Evolutionary conservation across 2,113 vertebrate genomes (phyloP), one percentile per base, ranked within the genome.

Genomic region (Sylvietta virens): DNA sequence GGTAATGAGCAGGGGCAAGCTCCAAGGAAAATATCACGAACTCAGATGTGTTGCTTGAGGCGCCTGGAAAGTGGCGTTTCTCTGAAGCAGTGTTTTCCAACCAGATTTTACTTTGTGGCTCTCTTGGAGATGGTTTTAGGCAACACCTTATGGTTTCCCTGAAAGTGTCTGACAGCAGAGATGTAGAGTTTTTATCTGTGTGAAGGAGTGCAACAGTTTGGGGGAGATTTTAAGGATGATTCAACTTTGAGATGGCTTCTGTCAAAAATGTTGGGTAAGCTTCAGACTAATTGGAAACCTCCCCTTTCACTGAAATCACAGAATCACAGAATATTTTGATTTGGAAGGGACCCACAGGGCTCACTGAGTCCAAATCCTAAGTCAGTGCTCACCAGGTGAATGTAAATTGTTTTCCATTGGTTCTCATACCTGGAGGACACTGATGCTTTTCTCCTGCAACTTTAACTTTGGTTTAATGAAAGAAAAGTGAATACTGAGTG

Each of bases 21-120:
- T 95, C 76, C 71, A 77, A 86, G 88, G 85, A 80, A 57, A 85
- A 66, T 85, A 80, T 70, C 67, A 53, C 3, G 0, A 90, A 77
- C 74, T 91, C 70, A 80, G 33, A 88, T 8, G 4, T 48, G 45
- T 82, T 95, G 77, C 84, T 86, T 62, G 69, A 92, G 84, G 90
- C 7, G 3, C 79, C 67, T 86, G 66, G 66, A 35, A 88, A 69
- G 47, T 58, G 58, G 22, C 15, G 35, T 64, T 89, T 94, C 81
- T 92, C 83, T 84, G 87, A 78, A 79, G 53, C 39, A 39, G 58
- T 92, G 66, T 91, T 96, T 91, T 87, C 84, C 67, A 86, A 91
- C 64, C 78, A 44, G 73, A 67, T 82, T 7, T 84, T 83, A 33
- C n/a, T 94, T 79, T 69, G 50, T 90, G 89, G 53, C 42, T 94